Evolutionary conservation across 2,888 invertebrate genomes (phyloP).

Genomic region (Tachina lurida): DNA sequence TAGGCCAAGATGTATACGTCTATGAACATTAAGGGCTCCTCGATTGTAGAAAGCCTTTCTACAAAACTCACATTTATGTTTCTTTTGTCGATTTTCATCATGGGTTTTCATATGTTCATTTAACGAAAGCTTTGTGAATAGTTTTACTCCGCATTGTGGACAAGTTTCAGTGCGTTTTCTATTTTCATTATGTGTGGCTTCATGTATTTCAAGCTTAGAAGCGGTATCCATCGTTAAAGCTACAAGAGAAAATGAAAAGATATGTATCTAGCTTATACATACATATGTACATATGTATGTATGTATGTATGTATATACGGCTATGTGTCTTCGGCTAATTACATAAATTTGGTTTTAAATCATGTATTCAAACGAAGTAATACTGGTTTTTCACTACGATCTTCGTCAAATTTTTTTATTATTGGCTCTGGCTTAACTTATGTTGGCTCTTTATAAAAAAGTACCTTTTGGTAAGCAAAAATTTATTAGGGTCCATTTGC

Average conservation of each 20-base stretch:
- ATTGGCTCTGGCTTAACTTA: too few relatives aligned
- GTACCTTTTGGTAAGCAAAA: too few relatives aligned
- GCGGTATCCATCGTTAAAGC: constrained; percentile 32
- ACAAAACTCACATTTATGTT: constrained; percentile 71
- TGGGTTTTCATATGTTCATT: constrained; percentile 72
- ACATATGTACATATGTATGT: too few relatives aligned
- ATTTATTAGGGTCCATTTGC: too few relatives aligned
- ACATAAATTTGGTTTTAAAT: too few relatives aligned
- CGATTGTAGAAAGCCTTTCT: constrained; percentile 70
- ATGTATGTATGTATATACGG: too few relatives aligned
- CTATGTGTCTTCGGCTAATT: too few relatives aligned
- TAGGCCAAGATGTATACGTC: constrained; percentile 57
- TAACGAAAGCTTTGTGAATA: constrained; percentile 40
- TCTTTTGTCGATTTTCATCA: constrained; percentile 65
- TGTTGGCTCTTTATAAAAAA: too few relatives aligned
- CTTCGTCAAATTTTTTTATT: too few relatives aligned
- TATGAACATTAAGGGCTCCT: constrained; percentile 72
- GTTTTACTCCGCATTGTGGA: constrained; percentile 48
- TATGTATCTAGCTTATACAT: too few relatives aligned
- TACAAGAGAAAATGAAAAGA: not conserved
- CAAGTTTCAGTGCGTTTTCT: constrained; percentile 61
- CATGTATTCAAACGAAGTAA: too few relatives aligned
- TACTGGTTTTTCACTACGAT: too few relatives aligned
- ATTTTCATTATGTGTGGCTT: constrained; percentile 63
- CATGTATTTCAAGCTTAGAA: constrained; percentile 66